These are phyloP conservation scores for Anarrhichthys ocellatus DNA, from an alignment of 2,113 vertebrate species.

Conservation along the genomic window DNA sequence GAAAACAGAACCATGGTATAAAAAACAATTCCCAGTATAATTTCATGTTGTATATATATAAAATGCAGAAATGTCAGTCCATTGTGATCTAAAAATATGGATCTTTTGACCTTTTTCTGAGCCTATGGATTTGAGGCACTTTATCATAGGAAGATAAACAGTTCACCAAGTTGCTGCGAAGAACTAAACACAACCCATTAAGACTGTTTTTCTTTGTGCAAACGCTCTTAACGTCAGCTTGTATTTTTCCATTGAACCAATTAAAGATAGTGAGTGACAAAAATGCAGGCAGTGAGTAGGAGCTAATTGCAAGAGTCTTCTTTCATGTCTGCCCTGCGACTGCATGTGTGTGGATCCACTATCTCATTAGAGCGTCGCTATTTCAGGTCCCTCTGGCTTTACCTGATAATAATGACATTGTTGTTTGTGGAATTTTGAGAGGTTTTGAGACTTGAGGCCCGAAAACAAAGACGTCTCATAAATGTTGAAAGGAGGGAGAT, in stretches of 20 bases:
- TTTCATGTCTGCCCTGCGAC: slow-evolving; percentile 30
- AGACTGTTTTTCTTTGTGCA: background rate
- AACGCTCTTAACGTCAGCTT: background rate
- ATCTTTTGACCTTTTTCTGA: slow-evolving; percentile 26
- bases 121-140: slow-evolving; percentile 12
- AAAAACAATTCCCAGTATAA: slow-evolving; percentile 14
- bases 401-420: slow-evolving; percentile 47
- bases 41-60: background rate
- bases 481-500: slow-evolving; percentile 45
- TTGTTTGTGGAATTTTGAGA: slow-evolving; percentile 32
- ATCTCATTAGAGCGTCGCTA: slow-evolving; percentile 10
- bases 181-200: background rate
- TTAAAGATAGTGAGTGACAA: slow-evolving; percentile 1
- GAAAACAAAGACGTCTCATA: slow-evolving; percentile 48
- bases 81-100: slow-evolving; percentile 45
- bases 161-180: slow-evolving; percentile 17
- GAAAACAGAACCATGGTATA: background rate
- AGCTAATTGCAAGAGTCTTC: background rate
- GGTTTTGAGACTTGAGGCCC: slow-evolving; percentile 19
- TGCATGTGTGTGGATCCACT: background rate
- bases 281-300: background rate
- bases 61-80: slow-evolving; percentile 37
- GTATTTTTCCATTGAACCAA: background rate
- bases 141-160: slow-evolving; percentile 25
- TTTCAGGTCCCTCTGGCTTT: slow-evolving; percentile 12